Base-by-base conservation (phyloP, 2,888 invertebrate genomes). In the Agrenia bidenticulata region DNA sequence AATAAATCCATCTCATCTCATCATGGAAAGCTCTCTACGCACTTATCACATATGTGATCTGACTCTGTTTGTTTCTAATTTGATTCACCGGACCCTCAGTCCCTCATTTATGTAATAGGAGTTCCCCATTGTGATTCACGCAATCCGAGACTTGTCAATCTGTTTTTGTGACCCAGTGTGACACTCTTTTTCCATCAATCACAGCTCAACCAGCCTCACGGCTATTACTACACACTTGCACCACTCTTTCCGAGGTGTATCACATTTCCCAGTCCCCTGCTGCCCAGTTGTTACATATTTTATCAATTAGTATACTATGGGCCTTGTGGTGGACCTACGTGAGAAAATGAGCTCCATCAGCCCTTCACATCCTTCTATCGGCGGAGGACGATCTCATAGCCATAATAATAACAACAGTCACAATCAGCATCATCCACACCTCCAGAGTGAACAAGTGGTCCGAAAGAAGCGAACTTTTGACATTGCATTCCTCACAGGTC, bases 401-500 rank as follows among this genome's bases (percentile, higher is more conserved):
- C 19, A 17, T 5, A 45, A 15, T 15, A 45, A 5, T 32, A 32
- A 32, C 11, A 4, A 32, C 45, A 7, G 21, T 9, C 13, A 21
- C 19, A 7, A 51, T 7, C 51, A 51, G 19, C 24, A 51, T 17
- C 7, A 51, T 51, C 13, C 2, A 5, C 13, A 51, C 7, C 51
- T 19, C 5, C 24, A 51, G 19, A 21, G 4, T 51, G 51, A 51
- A 51, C 51, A 21, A 24, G 51, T 19, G 15, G 19, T 21, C 23
- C 17, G 74, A 45, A 76, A 76, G 58, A 94, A 94, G 77, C 83
- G 94, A 17, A 89, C 92, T 0, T 94, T 94, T 78, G 93, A 94
- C 79, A 93, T 94, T 11, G 93, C 93, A 0, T 94, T 94, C 77
- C 81, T 94, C 26, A 92, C 93, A 84, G 88, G 77, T n/a, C 74